Evolutionary conservation across 2,888 invertebrate genomes (phyloP).

Genomic region (Torymus aiolomorphi): DNA sequence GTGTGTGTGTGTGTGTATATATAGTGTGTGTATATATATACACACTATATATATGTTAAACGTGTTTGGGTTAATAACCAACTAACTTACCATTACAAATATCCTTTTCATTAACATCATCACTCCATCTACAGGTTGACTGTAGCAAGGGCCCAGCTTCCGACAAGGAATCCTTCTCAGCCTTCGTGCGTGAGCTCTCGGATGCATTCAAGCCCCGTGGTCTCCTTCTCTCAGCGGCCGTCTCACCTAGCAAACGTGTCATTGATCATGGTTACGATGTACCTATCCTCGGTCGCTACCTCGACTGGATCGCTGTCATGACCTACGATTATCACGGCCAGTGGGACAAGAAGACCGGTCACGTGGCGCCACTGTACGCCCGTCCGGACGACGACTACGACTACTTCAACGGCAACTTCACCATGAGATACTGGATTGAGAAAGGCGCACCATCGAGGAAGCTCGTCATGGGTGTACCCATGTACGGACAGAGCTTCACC

Average conservation of each 20-base stretch:
- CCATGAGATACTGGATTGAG: constrained; percentile 90
- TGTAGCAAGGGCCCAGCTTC: constrained; percentile 89
- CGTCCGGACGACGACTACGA: constrained; percentile 88
- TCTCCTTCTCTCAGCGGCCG: constrained; percentile 87
- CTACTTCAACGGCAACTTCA: constrained; percentile 89
- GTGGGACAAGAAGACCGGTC: constrained; percentile 92
- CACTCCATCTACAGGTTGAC: constrained; percentile 80
- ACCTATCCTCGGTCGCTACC: constrained; percentile 81
- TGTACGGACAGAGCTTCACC: constrained; percentile 90
- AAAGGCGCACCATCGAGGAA: constrained; percentile 87
- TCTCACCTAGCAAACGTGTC: constrained; percentile 89
- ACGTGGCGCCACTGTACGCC: constrained; percentile 88
- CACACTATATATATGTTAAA: no score
- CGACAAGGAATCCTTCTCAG: constrained; percentile 88
- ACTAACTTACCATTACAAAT: no score
- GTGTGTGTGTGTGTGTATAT: no score
- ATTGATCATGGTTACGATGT: constrained; percentile 90
- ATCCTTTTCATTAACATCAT: no score
- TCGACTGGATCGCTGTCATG: constrained; percentile 94
- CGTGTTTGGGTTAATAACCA: no score
- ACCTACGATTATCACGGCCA: constrained; percentile 93
- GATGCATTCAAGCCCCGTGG: constrained; percentile 81
- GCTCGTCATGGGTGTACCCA: constrained; percentile 89
- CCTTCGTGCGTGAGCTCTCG: constrained; percentile 85
- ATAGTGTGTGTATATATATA: no score